Evolutionary conservation across 2,113 vertebrate genomes (phyloP), one percentile per base, ranked within the genome.

Genomic region (Natator depressus): DNA sequence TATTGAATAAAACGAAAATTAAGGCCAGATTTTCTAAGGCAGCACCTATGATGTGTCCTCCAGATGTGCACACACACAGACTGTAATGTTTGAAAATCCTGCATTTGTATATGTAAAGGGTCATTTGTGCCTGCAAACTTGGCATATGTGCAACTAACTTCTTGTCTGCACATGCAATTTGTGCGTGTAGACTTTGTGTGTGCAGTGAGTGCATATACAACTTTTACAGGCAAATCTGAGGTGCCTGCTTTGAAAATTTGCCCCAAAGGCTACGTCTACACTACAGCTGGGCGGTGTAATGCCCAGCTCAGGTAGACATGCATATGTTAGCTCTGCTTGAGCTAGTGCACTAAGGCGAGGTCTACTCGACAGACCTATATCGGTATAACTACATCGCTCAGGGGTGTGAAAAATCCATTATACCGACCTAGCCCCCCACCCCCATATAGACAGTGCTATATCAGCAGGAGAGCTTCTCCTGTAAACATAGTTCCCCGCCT

Each of bases 1-100:
- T 5, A 95, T 95, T 97, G 96, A 97, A 98, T 96, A 92, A 94
- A 91, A 79, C 93, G 85, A 69, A 96, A 97, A 98, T 95, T 87
- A 95, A 91, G 90, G 96, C 92, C 97, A 97, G 95, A 95, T 90
- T 97, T 97, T 75, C 65, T 87, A 94, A 94, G 84, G 94, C 90
- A 95, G 93, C 69, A 82, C 84, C 0, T 0, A 90, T 94, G 76
- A 92, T 47, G 12, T 89, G 92, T 92, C 84, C 17, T 8, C 89
- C 54, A 84, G 94, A 91, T 88, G n/a, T 0, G 1, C n/a, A 6
- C 1, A 27, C 8, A 16, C 0, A 0, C 46, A 78, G 84, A 83
- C 76, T 47, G 51, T 79, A 59, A 84, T 1, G 2, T 84, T 91
- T 46, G 49, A 55, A 82, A 82, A 42, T 27, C 25, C 12, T 78